Percentiles rank a stretch among this genome's conserved stretches.
These are phyloP conservation scores for Fissipunctia ypsillon DNA, from an alignment of 2,888 invertebrate species.

Conservation along the genomic window DNA sequence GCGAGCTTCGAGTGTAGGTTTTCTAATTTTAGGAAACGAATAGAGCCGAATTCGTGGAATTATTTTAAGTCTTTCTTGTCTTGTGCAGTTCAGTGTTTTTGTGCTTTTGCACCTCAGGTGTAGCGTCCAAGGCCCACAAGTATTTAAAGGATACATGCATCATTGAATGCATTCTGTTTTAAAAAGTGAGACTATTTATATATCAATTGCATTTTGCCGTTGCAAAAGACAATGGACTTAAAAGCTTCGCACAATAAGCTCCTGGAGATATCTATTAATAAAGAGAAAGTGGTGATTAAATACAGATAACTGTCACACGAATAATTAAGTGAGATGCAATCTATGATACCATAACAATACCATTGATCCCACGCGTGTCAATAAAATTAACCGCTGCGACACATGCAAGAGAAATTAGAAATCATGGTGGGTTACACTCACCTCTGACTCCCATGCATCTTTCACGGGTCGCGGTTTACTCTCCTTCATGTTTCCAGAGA, in stretches of 20 bases:
- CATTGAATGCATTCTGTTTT: slow-evolving; percentile 18
- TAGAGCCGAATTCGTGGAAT: background rate
- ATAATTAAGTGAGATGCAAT: slow-evolving; percentile 78
- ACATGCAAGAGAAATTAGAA: slow-evolving; percentile 73
- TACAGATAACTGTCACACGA: slow-evolving; percentile 75
- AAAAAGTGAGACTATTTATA: slow-evolving; percentile 22
- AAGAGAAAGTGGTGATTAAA: slow-evolving; percentile 79
- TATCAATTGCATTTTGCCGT: slow-evolving; percentile 7
- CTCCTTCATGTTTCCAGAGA: slow-evolving; percentile 88
- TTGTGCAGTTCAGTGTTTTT: slow-evolving; percentile 2
- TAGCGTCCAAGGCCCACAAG: slow-evolving; percentile 17
- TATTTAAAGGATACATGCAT: slow-evolving; percentile 38
- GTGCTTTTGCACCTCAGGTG: slow-evolving; percentile 3
- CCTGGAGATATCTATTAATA: slow-evolving; percentile 46
- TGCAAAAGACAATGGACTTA: slow-evolving; percentile 22
- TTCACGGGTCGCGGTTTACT: slow-evolving; percentile 84
- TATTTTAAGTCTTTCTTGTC: background rate
- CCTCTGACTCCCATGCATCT: slow-evolving; percentile 89
- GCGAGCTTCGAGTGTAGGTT: background rate
- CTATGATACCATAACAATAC: slow-evolving; percentile 75
- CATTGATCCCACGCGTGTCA: slow-evolving; percentile 73
- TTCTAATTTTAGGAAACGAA: background rate
- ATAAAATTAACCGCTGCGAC: slow-evolving; percentile 65
- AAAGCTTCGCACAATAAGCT: slow-evolving; percentile 30
- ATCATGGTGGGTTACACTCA: slow-evolving; percentile 78